Base-by-base conservation (phyloP, 1,140 invertebrate species). In the Calliopsis andreniformis region DNA sequence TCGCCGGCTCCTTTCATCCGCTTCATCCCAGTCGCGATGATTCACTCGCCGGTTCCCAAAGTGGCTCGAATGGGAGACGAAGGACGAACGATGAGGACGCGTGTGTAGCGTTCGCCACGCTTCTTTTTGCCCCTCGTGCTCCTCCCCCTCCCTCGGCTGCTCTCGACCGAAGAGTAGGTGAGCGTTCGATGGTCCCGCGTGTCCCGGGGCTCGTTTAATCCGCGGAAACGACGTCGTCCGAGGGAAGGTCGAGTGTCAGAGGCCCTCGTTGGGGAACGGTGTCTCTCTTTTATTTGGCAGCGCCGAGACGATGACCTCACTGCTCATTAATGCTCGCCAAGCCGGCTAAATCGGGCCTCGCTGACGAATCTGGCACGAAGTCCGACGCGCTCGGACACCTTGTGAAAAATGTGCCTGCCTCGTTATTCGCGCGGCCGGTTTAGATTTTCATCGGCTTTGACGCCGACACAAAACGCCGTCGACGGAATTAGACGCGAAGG, bases 361-460 rank as follows among this genome's bases (percentile, higher is more conserved):
- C 66, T 77, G 75, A 77, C 75, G 75, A 77, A 77, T 77, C 75
- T 77, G 75, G 75, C 75, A 77, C 75, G 67, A 51, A 53, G 35
- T 69, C 32, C 66, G 71, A 16, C 18, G 23, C 66, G 64, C 45
- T 51, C 43, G 64, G 43, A 68, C 66, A 76, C 66, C 73, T 76
- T 49, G 53, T 49, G 64, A 69, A 69, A 69, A 69, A 69, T 76
- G 42, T 58, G 42, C 20, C 56, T 39, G 35, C 49, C 42, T 43
- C 45, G 61, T 43, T 28, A 45, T 66, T 32, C 62, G 7, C 53
- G 14, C 20, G n/a, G 25, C 28, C 18, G 20, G 51, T 56, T 73
- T 43, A 20, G 5, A 66, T 35, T 45, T 39, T 58, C 59, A 14
- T 14, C 28, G 7, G 32, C 28, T 32, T 28, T 42, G 39, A 47